phyloP scores from a whole-genome alignment of 2,113 vertebrate species.

The Ciconia boyciana region DNA sequence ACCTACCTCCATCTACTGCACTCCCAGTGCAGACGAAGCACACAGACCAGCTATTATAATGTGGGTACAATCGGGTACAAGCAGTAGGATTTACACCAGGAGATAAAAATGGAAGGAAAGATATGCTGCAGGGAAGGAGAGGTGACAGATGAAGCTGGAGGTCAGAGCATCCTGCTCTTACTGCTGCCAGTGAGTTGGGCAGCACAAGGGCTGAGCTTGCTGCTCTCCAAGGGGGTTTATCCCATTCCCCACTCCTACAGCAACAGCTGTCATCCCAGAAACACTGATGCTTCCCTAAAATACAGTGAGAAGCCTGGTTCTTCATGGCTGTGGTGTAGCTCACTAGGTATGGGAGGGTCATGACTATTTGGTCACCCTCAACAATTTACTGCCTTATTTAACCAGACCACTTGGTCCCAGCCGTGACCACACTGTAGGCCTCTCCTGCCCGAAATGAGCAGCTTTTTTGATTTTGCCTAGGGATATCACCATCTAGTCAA shows the following conservation, averaged over 20 bases:
- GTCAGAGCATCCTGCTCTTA: not conserved
- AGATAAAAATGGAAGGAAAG: not conserved
- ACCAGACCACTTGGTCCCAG: not conserved
- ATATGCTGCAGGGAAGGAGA: not conserved
- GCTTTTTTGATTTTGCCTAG: not conserved
- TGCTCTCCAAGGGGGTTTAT: not conserved
- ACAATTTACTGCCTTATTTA: not conserved
- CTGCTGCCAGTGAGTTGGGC: not conserved
- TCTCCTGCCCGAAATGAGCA: not conserved
- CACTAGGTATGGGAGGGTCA: not conserved
- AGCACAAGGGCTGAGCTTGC: not conserved
- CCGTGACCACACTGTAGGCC: not conserved
- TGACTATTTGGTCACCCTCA: not conserved
- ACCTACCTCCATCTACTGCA: not conserved
- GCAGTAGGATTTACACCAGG: not conserved
- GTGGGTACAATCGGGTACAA: not conserved
- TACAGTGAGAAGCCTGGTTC: not conserved
- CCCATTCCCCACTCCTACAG: not conserved
- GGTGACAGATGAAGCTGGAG: not conserved
- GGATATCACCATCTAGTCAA: not conserved
- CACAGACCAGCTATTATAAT: not conserved
- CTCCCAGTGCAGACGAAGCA: not conserved
- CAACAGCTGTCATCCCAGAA: not conserved
- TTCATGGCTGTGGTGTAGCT: not conserved
- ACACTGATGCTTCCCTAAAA: not conserved